Percentiles rank a stretch among this genome's conserved stretches.
Conservation (phyloP, 2,888 invertebrate species). For the Pogonocherus hispidulus region DNA sequence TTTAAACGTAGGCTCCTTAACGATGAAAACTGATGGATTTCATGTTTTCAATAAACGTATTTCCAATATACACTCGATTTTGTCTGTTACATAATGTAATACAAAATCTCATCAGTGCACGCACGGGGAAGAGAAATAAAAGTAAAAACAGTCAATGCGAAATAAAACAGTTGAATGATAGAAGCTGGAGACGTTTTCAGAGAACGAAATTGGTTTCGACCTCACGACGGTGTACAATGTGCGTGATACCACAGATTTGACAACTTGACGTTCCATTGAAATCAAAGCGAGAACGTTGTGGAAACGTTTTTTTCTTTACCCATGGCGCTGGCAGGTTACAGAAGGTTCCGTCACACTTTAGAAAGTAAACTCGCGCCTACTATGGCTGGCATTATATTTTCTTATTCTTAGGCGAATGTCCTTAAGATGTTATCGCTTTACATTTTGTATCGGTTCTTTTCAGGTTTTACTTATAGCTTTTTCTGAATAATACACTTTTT, state of each 20-base stretch:
- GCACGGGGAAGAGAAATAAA: conserved; percentile 11
- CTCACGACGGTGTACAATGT: conserved; percentile 47
- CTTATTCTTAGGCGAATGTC: conserved; percentile 3
- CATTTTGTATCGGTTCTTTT: background rate
- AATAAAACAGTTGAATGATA: conserved; percentile 33
- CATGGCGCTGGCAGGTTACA: conserved; percentile 60
- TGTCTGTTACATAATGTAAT: background rate
- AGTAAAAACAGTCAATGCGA: conserved; percentile 23
- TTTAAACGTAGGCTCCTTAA: background rate
- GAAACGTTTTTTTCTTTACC: conserved; percentile 60
- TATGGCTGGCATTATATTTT: conserved; percentile 20
- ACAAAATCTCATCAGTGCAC: conserved; percentile 11
- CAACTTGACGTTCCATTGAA: conserved; percentile 62
- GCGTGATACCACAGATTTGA: conserved; percentile 48
- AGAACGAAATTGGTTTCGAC: conserved; percentile 48
- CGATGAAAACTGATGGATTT: background rate
- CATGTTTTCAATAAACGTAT: background rate
- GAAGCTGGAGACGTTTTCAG: conserved; percentile 39
- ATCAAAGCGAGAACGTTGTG: conserved; percentile 41
- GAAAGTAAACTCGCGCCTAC: conserved; percentile 25
- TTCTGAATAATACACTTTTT: background rate
- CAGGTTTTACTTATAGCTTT: background rate
- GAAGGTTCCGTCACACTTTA: conserved; percentile 37
- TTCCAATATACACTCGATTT: conserved; percentile 5
- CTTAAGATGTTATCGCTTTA: conserved; percentile 12